phyloP scores from a whole-genome alignment of 2,113 vertebrate species.

The Rhipidura dahli region DNA sequence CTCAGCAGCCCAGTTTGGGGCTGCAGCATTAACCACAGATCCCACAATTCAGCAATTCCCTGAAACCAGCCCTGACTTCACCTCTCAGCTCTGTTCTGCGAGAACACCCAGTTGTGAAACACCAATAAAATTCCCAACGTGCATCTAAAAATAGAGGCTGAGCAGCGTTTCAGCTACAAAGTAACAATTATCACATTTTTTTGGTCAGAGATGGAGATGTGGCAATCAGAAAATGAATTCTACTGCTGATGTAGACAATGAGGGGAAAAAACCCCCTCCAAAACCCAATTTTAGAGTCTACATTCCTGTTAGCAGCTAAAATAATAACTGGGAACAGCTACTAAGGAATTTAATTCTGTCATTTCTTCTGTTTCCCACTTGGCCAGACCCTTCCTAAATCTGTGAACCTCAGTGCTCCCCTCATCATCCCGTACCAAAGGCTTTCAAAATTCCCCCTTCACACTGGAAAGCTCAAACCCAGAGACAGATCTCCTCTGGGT shows the following conservation, averaged over 20 bases:
- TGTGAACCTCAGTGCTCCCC: accelerated
- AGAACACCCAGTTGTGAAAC: not conserved
- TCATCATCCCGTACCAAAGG: not conserved
- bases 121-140: not conserved
- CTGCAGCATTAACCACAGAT: accelerated
- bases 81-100: not conserved
- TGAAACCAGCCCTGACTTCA: not conserved
- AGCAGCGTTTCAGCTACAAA: not conserved
- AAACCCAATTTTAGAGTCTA: not conserved
- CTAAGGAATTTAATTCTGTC: not conserved
- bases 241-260: not conserved
- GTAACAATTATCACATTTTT: not conserved
- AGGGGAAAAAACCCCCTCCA: not conserved
- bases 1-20: not conserved
- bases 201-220: not conserved
- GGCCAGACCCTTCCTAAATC: not conserved
- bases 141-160: not conserved
- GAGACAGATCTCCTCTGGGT: not conserved
- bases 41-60: not conserved
- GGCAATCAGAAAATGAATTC: not conserved
- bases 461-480: not conserved
- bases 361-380: not conserved
- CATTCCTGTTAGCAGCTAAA: not conserved
- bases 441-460: not conserved
- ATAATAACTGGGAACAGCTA: not conserved